Conservation (phyloP, 2,888 invertebrate genomes). For the Chymomyza caudatula region DNA sequence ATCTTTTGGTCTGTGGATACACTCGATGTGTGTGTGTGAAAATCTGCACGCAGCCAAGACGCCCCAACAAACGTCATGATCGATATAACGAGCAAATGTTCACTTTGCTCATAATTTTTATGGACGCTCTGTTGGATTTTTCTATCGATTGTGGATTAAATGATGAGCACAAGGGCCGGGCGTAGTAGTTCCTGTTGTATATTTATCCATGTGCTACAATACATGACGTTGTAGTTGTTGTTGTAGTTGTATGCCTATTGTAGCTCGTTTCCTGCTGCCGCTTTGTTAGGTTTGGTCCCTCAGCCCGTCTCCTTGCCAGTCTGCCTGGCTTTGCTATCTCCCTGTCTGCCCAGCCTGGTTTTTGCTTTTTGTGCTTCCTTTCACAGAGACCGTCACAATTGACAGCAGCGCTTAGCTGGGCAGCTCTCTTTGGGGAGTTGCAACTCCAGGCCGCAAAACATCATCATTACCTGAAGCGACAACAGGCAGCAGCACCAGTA, state of each 20-base stretch:
- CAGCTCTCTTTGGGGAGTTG: slow-evolving; percentile 34
- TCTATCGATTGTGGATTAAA: slow-evolving; percentile 63
- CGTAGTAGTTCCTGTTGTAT: slow-evolving; percentile 43
- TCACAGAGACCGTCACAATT: slow-evolving; percentile 14
- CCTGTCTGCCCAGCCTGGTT: background rate
- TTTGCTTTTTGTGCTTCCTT: slow-evolving; percentile 4
- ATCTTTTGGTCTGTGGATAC: background rate
- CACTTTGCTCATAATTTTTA: background rate
- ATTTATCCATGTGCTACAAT: background rate
- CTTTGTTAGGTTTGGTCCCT: slow-evolving; percentile 47
- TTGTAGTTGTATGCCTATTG: slow-evolving; percentile 52
- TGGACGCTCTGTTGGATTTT: background rate
- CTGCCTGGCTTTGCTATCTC: slow-evolving; percentile 23
- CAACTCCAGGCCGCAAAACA: slow-evolving; percentile 41
- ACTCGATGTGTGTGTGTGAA: too few relatives aligned
- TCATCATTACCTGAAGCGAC: slow-evolving; percentile 61
- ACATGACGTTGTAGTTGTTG: slow-evolving; percentile 16
- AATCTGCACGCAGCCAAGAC: background rate
- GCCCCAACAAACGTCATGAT: background rate
- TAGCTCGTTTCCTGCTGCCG: slow-evolving; percentile 61
- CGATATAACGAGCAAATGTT: background rate
- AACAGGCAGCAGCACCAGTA: slow-evolving; percentile 6
- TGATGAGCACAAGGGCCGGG: slow-evolving; percentile 19
- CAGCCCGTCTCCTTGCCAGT: slow-evolving; percentile 42
- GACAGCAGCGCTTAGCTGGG: slow-evolving; percentile 14